These are phyloP conservation scores for Drosophila sulfurigaster DNA, from an alignment of 1,140 invertebrate genomes.

Conservation along the genomic window DNA sequence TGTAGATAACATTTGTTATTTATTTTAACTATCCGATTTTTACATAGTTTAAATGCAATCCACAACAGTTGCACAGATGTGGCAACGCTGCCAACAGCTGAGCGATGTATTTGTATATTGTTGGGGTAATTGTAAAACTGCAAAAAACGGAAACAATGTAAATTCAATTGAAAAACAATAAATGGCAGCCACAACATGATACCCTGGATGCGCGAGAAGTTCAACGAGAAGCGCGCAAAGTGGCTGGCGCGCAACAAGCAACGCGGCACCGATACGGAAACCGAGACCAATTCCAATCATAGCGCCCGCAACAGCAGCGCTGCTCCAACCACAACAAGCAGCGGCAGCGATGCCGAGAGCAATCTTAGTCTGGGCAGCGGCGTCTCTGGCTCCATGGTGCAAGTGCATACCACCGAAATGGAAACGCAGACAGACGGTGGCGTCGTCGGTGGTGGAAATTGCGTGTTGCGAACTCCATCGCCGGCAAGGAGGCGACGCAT, in stretches of 20 bases:
- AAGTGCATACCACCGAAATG: slow-evolving; percentile 58
- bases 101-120: slow-evolving; percentile 58
- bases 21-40: neutral
- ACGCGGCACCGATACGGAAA: slow-evolving; percentile 21
- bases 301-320: slow-evolving; percentile 28
- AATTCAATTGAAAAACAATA: slow-evolving; percentile 30
- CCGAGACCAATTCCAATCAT: slow-evolving; percentile 24
- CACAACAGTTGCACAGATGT: slow-evolving; percentile 2
- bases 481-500: slow-evolving; percentile 65
- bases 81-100: slow-evolving; percentile 55
- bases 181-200: slow-evolving; percentile 76
- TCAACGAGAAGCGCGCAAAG: slow-evolving; percentile 78
- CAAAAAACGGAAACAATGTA: slow-evolving; percentile 39
- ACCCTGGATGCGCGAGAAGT: slow-evolving; percentile 84
- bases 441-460: slow-evolving; percentile 59
- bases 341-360: slow-evolving; percentile 60
- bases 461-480: slow-evolving; percentile 64
- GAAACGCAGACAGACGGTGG: slow-evolving; percentile 64
- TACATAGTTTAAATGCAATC: neutral
- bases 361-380: slow-evolving; percentile 47
- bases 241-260: slow-evolving; percentile 77
- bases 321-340: slow-evolving; percentile 11
- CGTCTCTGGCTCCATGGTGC: slow-evolving; percentile 37
- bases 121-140: slow-evolving; percentile 27
- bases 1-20: no score